A percentile compares a stretch with the other conserved stretches of the same genome.
Evolutionary conservation across 1,140 invertebrate genomes (phyloP).

Genomic region (Chionoecetes opilio): DNA sequence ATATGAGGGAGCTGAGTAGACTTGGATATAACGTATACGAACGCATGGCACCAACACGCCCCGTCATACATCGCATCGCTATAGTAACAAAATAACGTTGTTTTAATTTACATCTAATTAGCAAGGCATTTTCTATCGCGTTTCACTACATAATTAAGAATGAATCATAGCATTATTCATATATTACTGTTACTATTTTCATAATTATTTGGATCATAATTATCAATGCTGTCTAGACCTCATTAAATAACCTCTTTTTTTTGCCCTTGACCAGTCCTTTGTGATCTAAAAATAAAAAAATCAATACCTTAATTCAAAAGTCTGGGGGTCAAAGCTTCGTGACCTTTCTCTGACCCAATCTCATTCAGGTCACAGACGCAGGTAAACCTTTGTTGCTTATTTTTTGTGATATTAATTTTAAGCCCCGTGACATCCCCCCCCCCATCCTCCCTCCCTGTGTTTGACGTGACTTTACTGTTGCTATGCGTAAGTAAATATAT

Average conservation of each 20-base stretch:
- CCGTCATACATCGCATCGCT: neutral
- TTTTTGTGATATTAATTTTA: slow-evolving; percentile 23
- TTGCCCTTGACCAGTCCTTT: no score
- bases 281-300: no score
- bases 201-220: no score
- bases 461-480: slow-evolving; percentile 3
- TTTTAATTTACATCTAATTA: neutral
- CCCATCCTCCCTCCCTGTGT: no score
- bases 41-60: neutral
- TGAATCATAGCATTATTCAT: no score
- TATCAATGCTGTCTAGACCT: no score
- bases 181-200: no score
- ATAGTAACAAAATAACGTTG: neutral
- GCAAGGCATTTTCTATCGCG: neutral
- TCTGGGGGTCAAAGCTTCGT: neutral
- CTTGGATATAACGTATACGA: neutral
- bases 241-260: no score
- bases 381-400: neutral
- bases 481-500: neutral
- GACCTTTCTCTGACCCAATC: neutral
- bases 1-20: neutral
- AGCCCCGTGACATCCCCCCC: neutral
- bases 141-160: no score
- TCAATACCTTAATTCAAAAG: neutral
- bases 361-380: neutral